phyloP scores from a whole-genome alignment of 2,888 invertebrate genomes.

The Balanococcus diminutus region DNA sequence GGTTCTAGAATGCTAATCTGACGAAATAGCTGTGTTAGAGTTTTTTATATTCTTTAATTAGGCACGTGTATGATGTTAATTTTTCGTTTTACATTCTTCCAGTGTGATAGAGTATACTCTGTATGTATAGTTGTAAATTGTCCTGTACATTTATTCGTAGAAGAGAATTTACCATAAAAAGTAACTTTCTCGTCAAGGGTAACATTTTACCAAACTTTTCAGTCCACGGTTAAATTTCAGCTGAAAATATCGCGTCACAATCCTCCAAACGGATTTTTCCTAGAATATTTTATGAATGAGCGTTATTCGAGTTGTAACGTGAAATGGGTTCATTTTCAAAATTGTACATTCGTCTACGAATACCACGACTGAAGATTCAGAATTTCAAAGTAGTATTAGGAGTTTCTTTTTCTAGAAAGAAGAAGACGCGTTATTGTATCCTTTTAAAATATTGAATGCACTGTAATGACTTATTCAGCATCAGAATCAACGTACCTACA shows the following conservation, averaged over 20 bases:
- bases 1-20: too few relatives aligned
- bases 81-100: not conserved
- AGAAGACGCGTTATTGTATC: not conserved
- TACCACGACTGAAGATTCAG: not conserved
- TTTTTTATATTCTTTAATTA: not conserved
- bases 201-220: not conserved
- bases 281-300: not conserved
- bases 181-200: not conserved
- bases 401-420: not conserved
- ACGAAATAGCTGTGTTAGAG: too few relatives aligned
- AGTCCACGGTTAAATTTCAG: not conserved
- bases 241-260: not conserved
- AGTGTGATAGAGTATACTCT: not conserved
- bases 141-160: not conserved
- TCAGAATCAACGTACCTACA: not conserved
- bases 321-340: not conserved
- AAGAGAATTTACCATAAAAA: not conserved
- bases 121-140: too few relatives aligned
- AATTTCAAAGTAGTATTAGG: not conserved
- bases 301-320: not conserved
- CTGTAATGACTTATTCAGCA: not conserved
- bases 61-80: not conserved
- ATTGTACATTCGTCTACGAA: not conserved
- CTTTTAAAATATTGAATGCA: not conserved
- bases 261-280: not conserved